These are phyloP conservation scores for Pomacea canaliculata DNA, from an alignment of 2,888 invertebrate genomes.

Conservation along the genomic window DNA sequence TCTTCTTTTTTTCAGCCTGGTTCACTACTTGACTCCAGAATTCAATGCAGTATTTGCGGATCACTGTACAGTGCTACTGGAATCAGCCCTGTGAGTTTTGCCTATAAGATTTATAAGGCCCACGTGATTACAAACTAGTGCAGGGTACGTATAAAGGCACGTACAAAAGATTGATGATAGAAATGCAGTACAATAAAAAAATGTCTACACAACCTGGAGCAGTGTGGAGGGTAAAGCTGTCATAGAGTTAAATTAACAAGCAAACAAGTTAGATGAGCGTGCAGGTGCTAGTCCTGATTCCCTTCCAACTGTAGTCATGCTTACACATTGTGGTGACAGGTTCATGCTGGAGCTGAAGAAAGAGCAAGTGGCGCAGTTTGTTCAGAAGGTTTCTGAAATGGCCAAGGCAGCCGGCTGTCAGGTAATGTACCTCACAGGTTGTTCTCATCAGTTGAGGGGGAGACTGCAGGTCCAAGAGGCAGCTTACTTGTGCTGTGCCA, in stretches of 20 bases:
- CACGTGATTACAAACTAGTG: too few relatives aligned
- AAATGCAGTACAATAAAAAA: too few relatives aligned
- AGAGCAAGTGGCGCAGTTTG: conserved; percentile 57
- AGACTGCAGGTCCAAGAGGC: background rate
- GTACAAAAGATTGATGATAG: too few relatives aligned
- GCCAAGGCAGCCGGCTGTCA: conserved; percentile 55
- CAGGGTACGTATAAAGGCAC: too few relatives aligned
- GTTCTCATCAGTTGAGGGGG: background rate
- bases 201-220: too few relatives aligned
- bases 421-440: conserved; percentile 15
- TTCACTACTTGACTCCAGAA: conserved; percentile 59
- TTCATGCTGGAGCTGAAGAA: conserved; percentile 65
- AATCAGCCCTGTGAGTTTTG: conserved; percentile 60
- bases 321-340: conserved; percentile 38
- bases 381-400: conserved; percentile 53
- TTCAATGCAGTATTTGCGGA: conserved; percentile 57
- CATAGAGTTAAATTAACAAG: too few relatives aligned
- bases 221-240: too few relatives aligned
- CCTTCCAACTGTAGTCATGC: too few relatives aligned
- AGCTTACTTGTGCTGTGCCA: too few relatives aligned
- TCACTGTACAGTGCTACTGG: conserved; percentile 56
- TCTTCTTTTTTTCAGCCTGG: conserved; percentile 50
- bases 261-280: too few relatives aligned
- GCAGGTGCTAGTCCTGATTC: too few relatives aligned
- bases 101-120: conserved; percentile 33